A percentile compares a stretch with the other conserved stretches of the same genome.
Conservation (phyloP, 1,140 invertebrate species). For the Drosophila punjabiensis region DNA sequence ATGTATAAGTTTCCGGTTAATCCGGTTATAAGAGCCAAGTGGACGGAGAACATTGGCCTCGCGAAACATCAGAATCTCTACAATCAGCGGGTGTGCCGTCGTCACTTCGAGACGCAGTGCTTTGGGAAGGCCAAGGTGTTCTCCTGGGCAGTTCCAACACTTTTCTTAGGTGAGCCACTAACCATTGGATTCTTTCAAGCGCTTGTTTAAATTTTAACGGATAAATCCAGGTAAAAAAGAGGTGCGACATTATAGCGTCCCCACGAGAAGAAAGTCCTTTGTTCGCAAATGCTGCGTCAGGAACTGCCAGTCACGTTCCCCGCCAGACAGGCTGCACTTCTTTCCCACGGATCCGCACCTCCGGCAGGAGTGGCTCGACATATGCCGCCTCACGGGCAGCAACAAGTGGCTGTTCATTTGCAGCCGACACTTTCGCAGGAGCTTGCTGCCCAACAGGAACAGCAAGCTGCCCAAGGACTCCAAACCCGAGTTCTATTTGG, state of each 20-base stretch:
- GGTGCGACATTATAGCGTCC: not conserved
- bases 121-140: slow-evolving; percentile 41
- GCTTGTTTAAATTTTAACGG: not conserved
- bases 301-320: slow-evolving; percentile 16
- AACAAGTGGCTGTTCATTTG: slow-evolving; percentile 33
- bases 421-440: slow-evolving; percentile 24
- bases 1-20: slow-evolving; percentile 43
- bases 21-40: slow-evolving; percentile 20
- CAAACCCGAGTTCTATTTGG: slow-evolving; percentile 19
- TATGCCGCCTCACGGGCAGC: slow-evolving; percentile 8
- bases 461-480: slow-evolving; percentile 28
- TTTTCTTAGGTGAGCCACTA: slow-evolving; percentile 14
- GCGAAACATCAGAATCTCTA: slow-evolving; percentile 14
- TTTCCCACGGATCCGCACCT: slow-evolving; percentile 33
- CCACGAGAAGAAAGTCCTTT: not conserved
- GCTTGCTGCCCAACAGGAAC: slow-evolving; percentile 19
- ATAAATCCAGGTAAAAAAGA: slow-evolving; percentile 5
- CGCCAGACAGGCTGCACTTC: slow-evolving; percentile 23
- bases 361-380: slow-evolving; percentile 16
- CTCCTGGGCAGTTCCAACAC: slow-evolving; percentile 34
- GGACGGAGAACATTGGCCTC: slow-evolving; percentile 25
- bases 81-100: slow-evolving; percentile 30
- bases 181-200: fast-evolving
- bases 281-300: slow-evolving; percentile 17
- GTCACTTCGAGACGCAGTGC: slow-evolving; percentile 29